Base-by-base conservation (phyloP, 1,140 invertebrate species). In the Euura saliciscinereae region DNA sequence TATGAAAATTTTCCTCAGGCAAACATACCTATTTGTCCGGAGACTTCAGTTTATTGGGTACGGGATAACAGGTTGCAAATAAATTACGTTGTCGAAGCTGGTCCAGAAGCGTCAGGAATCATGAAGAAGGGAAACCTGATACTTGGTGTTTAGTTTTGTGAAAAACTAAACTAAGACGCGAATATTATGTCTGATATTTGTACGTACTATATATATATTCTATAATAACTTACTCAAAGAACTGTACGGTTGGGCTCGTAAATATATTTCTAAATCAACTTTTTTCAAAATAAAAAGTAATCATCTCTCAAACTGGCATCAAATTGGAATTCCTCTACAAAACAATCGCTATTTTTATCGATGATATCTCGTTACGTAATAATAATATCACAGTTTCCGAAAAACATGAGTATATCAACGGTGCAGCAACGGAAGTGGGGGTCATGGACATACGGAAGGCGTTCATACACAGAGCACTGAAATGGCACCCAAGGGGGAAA, bases 201-300 rank as follows among this genome's bases (percentile, higher is more conserved):
- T 65, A 51, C 44, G 0, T n/a, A 59, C 3, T 59, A 59, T 59
- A 73, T 68, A 0, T 59, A 59, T 59, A 73, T 68, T 68, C 75
- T 45, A 71, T 65, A 85, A 89, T 89, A 2, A 83, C 78, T 94
- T 6, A 85, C 87, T 6, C 95, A 94, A 84, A 87, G 93, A 73
- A 93, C 93, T n/a, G 90, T 95, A 74, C 89, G 94, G 76, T 93
- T 95, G 82, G 94, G 94, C 66, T 94, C 93, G 4, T 94, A 94
- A 79, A 93, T 28, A 28, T 28, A 28, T 28, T 28, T 1, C 28
- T 28, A 28, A 28, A 28, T 28, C 28, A 92, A 87, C 94, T 92
- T 82, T 84, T 90, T 75, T 91, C 93, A 46, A 89, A 85, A 69
- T 92, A 93, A 79, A 89, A 90, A 84, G 89, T 94, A 84, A 82